phyloP scores from a whole-genome alignment of 1,140 invertebrate species.

The Pachypsylla venusta region DNA sequence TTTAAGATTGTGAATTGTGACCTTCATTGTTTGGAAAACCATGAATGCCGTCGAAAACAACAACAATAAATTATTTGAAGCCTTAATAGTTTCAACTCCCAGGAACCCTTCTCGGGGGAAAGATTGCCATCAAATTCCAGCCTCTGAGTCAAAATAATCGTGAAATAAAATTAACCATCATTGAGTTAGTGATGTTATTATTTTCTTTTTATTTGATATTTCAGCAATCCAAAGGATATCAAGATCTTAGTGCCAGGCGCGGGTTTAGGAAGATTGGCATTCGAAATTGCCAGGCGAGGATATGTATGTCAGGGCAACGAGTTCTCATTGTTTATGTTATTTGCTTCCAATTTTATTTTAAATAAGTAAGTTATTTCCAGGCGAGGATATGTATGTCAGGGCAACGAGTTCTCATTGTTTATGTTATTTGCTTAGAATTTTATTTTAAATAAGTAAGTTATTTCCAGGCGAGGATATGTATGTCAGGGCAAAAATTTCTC shows the following conservation, averaged over 20 bases:
- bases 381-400: conserved; percentile 44
- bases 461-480: neutral
- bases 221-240: conserved; percentile 34
- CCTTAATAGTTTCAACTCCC: no score
- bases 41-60: no score
- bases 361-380: conserved; percentile 44
- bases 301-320: conserved; percentile 94
- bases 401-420: conserved; percentile 94
- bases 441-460: conserved; percentile 62
- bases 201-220: no score
- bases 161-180: no score
- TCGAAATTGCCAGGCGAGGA: conserved; percentile 77
- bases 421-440: conserved; percentile 96
- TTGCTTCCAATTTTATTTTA: conserved; percentile 88
- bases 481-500: conserved; percentile 95
- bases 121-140: no score
- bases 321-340: conserved; percentile 93
- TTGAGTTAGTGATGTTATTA: no score
- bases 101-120: no score
- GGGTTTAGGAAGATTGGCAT: conserved; percentile 81
- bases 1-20: no score
- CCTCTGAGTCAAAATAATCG: no score
- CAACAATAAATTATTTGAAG: no score
- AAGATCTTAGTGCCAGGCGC: conserved; percentile 86
- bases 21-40: no score